Conservation (phyloP, 2,797 vertebrate species). For the Ctenosaura bakeri region DNA sequence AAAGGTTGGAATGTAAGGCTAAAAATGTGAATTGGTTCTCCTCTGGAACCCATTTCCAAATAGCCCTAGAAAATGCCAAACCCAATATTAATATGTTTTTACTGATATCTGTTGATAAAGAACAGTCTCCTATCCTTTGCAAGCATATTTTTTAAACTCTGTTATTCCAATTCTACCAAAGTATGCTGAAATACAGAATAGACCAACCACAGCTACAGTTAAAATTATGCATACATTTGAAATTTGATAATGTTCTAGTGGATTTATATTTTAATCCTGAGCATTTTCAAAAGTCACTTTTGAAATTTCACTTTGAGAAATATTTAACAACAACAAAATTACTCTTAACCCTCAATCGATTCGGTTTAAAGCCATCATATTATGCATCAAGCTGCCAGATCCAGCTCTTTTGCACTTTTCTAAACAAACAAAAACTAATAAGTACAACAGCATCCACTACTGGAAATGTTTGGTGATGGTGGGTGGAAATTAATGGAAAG, state of each 20-base stretch:
- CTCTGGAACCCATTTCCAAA: conserved; percentile 15
- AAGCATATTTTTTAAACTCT: background rate
- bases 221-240: background rate
- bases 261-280: background rate
- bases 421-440: background rate
- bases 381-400: conserved; percentile 4
- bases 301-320: conserved; percentile 2
- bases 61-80: background rate
- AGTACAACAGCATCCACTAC: background rate
- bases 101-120: background rate
- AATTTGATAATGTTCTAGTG: background rate
- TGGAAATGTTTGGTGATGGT: background rate
- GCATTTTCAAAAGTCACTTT: background rate
- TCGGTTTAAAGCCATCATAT: background rate
- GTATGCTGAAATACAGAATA: background rate
- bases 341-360: background rate
- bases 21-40: background rate
- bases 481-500: background rate
- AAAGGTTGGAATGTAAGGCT: background rate
- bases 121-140: background rate
- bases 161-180: conserved; percentile 2
- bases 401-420: conserved; percentile 1
- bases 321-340: background rate
- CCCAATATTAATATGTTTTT: background rate
- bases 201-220: background rate